A percentile compares a stretch with the other conserved stretches of the same genome.
Conservation (phyloP, 2,797 vertebrate species). For the Tiaroga cobitis region DNA sequence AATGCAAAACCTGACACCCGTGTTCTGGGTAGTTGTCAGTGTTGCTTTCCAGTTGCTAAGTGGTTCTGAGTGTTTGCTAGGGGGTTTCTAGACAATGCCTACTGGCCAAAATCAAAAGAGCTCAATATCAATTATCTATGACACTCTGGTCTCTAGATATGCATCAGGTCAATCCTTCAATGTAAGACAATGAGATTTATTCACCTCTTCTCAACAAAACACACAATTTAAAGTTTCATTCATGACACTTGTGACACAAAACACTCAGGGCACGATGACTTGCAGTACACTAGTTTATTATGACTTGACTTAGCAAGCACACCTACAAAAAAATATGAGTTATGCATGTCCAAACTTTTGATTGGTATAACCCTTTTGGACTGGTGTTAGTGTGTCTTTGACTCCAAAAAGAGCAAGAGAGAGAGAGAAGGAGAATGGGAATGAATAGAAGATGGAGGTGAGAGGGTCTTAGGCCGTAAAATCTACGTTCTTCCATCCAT, state of each 20-base stretch:
- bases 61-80: no score
- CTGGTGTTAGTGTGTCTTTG: background rate
- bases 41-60: no score
- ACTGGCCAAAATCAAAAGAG: no score
- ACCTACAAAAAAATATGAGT: background rate
- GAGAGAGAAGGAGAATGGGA: conserved; percentile 38
- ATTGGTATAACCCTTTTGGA: background rate
- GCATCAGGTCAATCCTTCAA: background rate
- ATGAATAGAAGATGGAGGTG: conserved; percentile 50
- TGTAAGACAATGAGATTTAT: background rate
- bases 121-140: background rate
- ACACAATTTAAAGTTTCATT: background rate
- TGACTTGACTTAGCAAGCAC: background rate
- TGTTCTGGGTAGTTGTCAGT: no score
- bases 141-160: background rate
- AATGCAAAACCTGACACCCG: no score
- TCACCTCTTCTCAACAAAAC: background rate
- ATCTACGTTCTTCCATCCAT: conserved; percentile 65
- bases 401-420: conserved; percentile 47
- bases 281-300: background rate
- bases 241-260: background rate
- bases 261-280: background rate
- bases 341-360: background rate
- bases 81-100: no score
- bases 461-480: conserved; percentile 69